Base-by-base conservation (phyloP, 1,140 invertebrate species). In the Rhynchophorus ferrugineus region DNA sequence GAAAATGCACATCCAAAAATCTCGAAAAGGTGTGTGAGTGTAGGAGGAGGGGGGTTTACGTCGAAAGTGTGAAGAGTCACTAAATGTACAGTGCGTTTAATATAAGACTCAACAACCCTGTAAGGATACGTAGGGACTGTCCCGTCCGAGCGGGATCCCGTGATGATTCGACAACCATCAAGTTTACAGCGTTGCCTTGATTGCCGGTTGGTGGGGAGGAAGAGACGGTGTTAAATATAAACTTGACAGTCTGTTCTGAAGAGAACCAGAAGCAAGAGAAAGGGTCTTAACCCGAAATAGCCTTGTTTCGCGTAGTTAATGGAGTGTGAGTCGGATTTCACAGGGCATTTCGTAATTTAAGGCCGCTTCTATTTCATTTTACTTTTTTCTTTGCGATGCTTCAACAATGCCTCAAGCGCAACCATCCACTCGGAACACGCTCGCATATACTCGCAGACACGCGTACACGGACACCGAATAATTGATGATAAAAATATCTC, bases 61-160 rank as follows among this genome's bases (percentile, higher is more conserved):
- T 38, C n/a, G 45, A 48, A 38, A 14, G 14, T 11, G n/a, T 36
- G 17, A 16, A n/a, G 11, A 9, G 43, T 29, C 16, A 21, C n/a
- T 13, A 18, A 38, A n/a, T n/a, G n/a, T 22, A 36, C 29, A 24
- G 45, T 48, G 45, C 45, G 19, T 34, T 39, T 48, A 22, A 22
- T 11, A 29, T 29, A 44, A 18, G 37, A 36, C 39, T 48, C 21
- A 18, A 48, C 45, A 48, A 48, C 45, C 45, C 45, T 48, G 45
- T 48, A 48, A 48, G 45, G 35, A 48, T 48, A 48, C 37, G 45
- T 48, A 38, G 24, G 36, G 44, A 8, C 3, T 37, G 17, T 37
- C 14, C 35, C 14, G 38, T 14, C 9, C n/a, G 38, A 8, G 38
- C 38, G 17, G 8, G 8, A 41, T 14, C 20, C 20, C 11, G 3